Conservation (phyloP, 2,113 vertebrate species). For the Smithornis capensis region DNA sequence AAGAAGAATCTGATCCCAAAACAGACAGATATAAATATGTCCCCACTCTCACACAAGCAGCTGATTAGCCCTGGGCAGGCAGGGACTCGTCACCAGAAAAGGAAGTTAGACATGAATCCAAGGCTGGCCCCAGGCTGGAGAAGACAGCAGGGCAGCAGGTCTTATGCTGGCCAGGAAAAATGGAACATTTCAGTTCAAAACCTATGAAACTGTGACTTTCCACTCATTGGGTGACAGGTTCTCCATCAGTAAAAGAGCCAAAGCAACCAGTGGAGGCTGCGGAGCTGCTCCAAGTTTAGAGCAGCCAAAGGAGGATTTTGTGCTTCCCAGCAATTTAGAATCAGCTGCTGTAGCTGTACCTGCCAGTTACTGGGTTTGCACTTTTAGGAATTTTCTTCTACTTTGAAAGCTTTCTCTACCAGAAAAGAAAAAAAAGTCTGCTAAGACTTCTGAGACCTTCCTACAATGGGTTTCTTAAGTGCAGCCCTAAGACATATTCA, state of each 20-base stretch:
- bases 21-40: not conserved
- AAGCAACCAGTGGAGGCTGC: not conserved
- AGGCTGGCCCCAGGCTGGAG: not conserved
- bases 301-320: not conserved
- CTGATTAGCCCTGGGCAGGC: not conserved
- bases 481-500: not conserved
- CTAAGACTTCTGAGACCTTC: not conserved
- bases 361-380: not conserved
- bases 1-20: not conserved
- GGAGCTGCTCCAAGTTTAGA: not conserved
- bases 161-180: not conserved
- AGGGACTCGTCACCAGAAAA: not conserved
- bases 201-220: not conserved
- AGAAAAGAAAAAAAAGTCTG: not conserved
- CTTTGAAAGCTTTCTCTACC: not conserved
- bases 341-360: not conserved
- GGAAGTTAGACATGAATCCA: not conserved
- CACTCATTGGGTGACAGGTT: not conserved
- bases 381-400: not conserved
- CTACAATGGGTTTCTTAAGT: not conserved
- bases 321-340: not conserved
- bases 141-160: not conserved
- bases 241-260: not conserved
- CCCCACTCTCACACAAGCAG: not conserved
- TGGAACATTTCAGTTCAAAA: not conserved